Evolutionary conservation across 2,888 invertebrate species (phyloP), one percentile per base, ranked within the genome.

Genomic region (Cantharis rustica): DNA sequence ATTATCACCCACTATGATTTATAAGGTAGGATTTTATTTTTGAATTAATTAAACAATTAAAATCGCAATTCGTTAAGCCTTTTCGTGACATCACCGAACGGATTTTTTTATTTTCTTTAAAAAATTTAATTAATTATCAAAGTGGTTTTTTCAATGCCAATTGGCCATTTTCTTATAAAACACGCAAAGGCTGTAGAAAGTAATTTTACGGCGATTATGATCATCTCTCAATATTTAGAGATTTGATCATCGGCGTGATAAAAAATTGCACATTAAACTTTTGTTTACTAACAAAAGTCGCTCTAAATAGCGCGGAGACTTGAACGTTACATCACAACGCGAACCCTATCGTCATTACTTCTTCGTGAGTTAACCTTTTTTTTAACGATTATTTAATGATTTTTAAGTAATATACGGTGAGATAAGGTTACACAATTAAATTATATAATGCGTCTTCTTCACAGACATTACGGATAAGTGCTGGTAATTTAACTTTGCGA

Each of bases 1-100:
- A 77, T 77, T 77, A 77, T 66, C 47, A 31, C 77, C 68, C 70
- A 70, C 68, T 23, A 77, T 77, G 77, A 68, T 69, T 63, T 26
- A 74, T 72, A 74, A 72, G 77, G 77, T 77, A 73, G 73, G 73
- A 62, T 27, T 63, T 26, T 16, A 47, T 47, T 11, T 31, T 31
- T 31, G 13, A 31, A 31, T 31, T 31, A 13, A 31, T 31, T 4
- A 5, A 31, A 31, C 31, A 31, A 31, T 31, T n/a, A 31, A 16
- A 69, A 69, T 10, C 1, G 69, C 47, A 69, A 69, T 69, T 69
- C 27, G 17, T 63, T 69, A 69, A 26, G 17, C 69, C 27, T 16
- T 11, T 16, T 3, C 5, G 16, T 17, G 17, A 63, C 63, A 17
- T 15, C 62, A 16, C 15, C 9, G 27, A 23, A 26, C 20, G 62